Base-by-base conservation (phyloP, 1,140 invertebrate genomes). In the Branchinecta lynchi region DNA sequence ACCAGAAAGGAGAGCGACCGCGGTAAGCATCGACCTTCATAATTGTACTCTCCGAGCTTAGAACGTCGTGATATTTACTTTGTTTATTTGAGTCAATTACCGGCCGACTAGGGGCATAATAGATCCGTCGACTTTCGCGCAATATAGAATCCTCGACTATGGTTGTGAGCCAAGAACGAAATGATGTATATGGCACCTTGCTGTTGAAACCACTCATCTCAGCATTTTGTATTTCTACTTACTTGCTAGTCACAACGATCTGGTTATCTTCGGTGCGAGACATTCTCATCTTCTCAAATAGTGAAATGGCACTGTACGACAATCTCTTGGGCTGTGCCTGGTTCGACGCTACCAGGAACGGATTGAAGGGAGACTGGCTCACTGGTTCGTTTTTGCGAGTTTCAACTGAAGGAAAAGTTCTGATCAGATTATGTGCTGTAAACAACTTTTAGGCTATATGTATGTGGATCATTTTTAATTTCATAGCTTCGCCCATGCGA, bases 241-340 rank as follows among this genome's bases (percentile, higher is more conserved):
- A 60, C 51, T 60, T 60, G 51, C 51, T 60, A 60, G 17, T 60
- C 12, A 60, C 51, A 60, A 60, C 17, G 12, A 15, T 20, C 17
- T 60, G 51, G 17, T 60, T 60, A 60, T 60, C 12, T 20, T 60
- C 51, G 17, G 12, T 60, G 12, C 51, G 51, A 60, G 51, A 15
- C 51, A 60, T 60, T 20, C 17, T 60, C 51, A 60, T 60, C 17
- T 60, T 60, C 17, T 60, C 51, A 60, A 60, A 60, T 60, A 60
- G 12, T 15, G 51, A 60, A 3, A 60, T 12, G 17, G 51, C 51
- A 20, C 51, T 60, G 17, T 60, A 60, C 17, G 51, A 12, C 17
- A 60, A 60, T 20, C 6, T 60, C 51, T 60, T 60, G 51, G 51
- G 51, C 12, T 20, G 12, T 20, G 12, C 12, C 17, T 60, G 12